A percentile compares a stretch with the other conserved stretches of the same genome.
phyloP scores from a whole-genome alignment of 2,888 invertebrate species.

The Drepanosiphum platanoidis region DNA sequence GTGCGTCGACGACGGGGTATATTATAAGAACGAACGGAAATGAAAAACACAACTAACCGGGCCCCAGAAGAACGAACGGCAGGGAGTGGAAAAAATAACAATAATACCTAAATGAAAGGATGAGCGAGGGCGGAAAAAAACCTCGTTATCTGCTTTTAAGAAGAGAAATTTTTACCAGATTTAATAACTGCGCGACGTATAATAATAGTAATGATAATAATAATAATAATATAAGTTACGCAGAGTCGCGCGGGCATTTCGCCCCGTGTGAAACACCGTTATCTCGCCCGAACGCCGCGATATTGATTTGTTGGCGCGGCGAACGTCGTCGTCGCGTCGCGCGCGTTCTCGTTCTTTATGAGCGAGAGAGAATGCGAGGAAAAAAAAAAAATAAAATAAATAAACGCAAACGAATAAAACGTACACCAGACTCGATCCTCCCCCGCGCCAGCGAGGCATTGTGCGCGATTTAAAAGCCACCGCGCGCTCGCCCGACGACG shows the following conservation, averaged over 20 bases:
- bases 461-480: constrained; percentile 55
- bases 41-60: constrained; percentile 53
- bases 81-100: constrained; percentile 27
- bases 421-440: constrained; percentile 6
- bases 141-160: constrained; percentile 60
- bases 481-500: too few relatives aligned
- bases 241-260: constrained; percentile 37
- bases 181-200: constrained; percentile 58
- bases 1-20: too few relatives aligned
- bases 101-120: constrained; percentile 51
- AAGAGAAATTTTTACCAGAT: constrained; percentile 59
- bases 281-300: constrained; percentile 43
- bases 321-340: background rate
- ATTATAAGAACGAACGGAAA: constrained; percentile 58
- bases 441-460: constrained; percentile 14
- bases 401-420: background rate
- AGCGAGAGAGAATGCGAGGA: background rate
- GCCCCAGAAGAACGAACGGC: too few relatives aligned
- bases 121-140: constrained; percentile 22
- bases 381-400: constrained; percentile 22
- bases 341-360: constrained; percentile 31
- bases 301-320: constrained; percentile 47
- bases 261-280: constrained; percentile 43
- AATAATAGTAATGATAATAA: too few relatives aligned
- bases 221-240: too few relatives aligned